These are phyloP conservation scores for Eilema griseolum DNA, from an alignment of 2,888 invertebrate genomes.

Conservation along the genomic window DNA sequence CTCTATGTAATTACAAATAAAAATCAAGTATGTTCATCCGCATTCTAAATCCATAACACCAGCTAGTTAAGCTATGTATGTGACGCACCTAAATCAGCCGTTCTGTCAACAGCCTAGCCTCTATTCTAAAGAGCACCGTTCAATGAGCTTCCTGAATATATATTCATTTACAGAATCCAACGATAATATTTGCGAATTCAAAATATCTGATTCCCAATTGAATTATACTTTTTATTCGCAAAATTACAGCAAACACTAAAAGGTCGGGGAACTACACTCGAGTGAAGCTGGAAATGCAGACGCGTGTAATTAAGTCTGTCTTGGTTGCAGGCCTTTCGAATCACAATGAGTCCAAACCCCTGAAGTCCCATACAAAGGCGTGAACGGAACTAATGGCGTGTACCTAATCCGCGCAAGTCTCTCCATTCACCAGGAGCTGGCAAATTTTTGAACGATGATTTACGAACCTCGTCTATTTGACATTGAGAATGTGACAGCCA, in stretches of 20 bases:
- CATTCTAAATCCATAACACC: no score
- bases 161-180: no score
- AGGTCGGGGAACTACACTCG: slow-evolving; percentile 45
- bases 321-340: slow-evolving; percentile 63
- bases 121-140: no score
- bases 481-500: slow-evolving; percentile 47
- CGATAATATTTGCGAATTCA: background rate
- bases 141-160: no score
- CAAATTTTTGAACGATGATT: slow-evolving; percentile 74
- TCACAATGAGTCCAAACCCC: slow-evolving; percentile 69
- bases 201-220: slow-evolving; percentile 23
- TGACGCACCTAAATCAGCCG: no score
- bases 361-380: slow-evolving; percentile 69
- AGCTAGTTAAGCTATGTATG: no score
- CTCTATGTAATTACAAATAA: no score
- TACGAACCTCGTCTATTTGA: slow-evolving; percentile 50
- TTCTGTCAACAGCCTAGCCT: no score
- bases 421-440: slow-evolving; percentile 71
- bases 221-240: slow-evolving; percentile 34
- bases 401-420: slow-evolving; percentile 77
- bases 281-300: slow-evolving; percentile 56
- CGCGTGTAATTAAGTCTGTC: slow-evolving; percentile 64
- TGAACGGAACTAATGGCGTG: slow-evolving; percentile 76
- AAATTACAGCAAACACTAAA: slow-evolving; percentile 40
- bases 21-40: no score